These are phyloP conservation scores for Spea multiplicata DNA, from an alignment of 2,113 vertebrate species.

Conservation along the genomic window DNA sequence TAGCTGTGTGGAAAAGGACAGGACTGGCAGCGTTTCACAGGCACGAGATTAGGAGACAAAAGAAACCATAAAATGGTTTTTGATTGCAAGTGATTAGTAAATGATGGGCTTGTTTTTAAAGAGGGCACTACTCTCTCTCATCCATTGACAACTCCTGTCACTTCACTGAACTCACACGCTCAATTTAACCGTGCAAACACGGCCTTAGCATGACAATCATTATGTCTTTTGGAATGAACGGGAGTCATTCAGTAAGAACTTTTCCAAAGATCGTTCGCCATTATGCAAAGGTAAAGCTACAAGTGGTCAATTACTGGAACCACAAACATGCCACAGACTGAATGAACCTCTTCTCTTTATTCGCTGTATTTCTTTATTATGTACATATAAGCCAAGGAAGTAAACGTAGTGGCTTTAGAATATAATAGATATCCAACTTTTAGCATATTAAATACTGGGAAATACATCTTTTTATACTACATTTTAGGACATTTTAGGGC, in stretches of 20 bases:
- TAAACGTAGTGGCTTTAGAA: too few species aligned
- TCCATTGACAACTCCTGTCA: neutral
- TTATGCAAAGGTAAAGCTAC: constrained; percentile 17
- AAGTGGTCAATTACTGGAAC: constrained; percentile 21
- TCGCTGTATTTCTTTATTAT: constrained; percentile 2
- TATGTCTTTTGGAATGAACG: constrained; percentile 7
- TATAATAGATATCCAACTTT: too few species aligned
- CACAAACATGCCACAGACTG: constrained; percentile 7
- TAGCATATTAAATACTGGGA: too few species aligned
- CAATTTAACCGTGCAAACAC: constrained; percentile 13
- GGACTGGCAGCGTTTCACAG: too few species aligned
- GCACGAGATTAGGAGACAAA: neutral
- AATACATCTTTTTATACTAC: too few species aligned
- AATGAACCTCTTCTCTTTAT: neutral
- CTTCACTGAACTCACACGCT: constrained; percentile 11
- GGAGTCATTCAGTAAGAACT: constrained; percentile 7
- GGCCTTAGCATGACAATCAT: constrained; percentile 13
- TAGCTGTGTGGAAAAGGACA: too few species aligned
- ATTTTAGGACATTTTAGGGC: too few species aligned
- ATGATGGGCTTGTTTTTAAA: neutral
- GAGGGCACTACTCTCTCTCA: neutral
- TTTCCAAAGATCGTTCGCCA: neutral
- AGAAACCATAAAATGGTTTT: neutral
- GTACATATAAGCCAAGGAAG: neutral
- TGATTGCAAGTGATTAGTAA: neutral